Evolutionary conservation across 2,113 vertebrate species (phyloP).

Genomic region (Micromys minutus): DNA sequence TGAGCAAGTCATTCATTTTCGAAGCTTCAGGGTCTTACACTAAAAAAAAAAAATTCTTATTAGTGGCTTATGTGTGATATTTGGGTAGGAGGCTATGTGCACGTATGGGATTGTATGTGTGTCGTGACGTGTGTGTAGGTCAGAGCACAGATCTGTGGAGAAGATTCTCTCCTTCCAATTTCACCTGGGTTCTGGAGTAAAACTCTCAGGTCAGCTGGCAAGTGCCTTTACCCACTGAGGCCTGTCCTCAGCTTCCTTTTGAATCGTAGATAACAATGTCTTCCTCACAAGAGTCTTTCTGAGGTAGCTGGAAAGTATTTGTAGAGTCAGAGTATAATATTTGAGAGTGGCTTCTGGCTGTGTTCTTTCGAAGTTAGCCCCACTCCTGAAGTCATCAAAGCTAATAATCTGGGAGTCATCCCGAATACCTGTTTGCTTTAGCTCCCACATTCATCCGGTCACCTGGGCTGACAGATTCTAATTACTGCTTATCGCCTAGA

Average conservation of each 20-base stretch:
- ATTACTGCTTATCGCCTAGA: constrained; percentile 24
- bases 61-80: background rate
- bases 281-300: background rate
- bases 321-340: background rate
- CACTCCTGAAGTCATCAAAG: background rate
- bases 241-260: constrained; percentile 17
- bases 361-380: background rate
- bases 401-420: background rate
- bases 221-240: background rate
- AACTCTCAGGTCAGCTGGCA: background rate
- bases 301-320: background rate
- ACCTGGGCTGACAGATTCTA: background rate
- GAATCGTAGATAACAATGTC: background rate
- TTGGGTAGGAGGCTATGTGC: background rate
- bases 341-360: background rate
- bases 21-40: background rate
- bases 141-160: background rate
- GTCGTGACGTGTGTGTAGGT: background rate
- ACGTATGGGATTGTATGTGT: background rate
- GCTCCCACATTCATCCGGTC: background rate
- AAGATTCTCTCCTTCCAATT: background rate
- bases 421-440: constrained; percentile 17
- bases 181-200: background rate
- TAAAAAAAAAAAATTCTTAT: background rate
- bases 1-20: background rate